Evolutionary conservation across 2,113 vertebrate genomes (phyloP), one percentile per base, ranked within the genome.

Genomic region (Nanorana parkeri): DNA sequence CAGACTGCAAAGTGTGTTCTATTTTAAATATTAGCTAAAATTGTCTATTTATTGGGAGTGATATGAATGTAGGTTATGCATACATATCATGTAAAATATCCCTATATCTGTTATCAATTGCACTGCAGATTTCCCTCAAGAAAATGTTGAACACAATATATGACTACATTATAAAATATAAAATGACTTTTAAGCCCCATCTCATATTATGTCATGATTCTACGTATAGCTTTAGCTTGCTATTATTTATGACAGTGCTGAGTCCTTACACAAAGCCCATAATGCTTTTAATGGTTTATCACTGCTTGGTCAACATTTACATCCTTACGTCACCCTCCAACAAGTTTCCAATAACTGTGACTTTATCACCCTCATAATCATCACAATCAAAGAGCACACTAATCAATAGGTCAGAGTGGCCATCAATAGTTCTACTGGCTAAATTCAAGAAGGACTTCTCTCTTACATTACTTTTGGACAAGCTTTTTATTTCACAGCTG

Each of bases 341-440:
- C 71, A 58, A 32, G 52, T 32, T 73, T 56, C 24, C 76, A 24
- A 78, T 66, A 54, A 29, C 23, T 17, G 66, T 66, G 52, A 8
- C 26, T 54, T 80, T 81, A 73, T 72, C 68, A 55, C 17, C n/a
- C 28, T 52, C 23, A 63, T 69, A 24, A 61, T 80, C 36, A 51
- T 69, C 20, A 21, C 21, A 19, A 64, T 81, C 41, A 64, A n/a
- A 64, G 29, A 61, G 55, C 20, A 24, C 32, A 69, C 67, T 65
- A 28, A 73, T 81, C 79, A 81, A 65, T 81, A 73, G 68, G 47
- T 41, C 68, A 73, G 13, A 24, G 60, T 74, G 68, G 51, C n/a
- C 6, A 67, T 82, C 61, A 75, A 67, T 82, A 82, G 69, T 69
- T 74, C 61, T 75, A 65, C 80, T 67, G 47, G 80, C 68, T 54